Evolutionary conservation across 92 coral and sea anemone species (phyloP).

Genomic region (Zoanthus solanderi): DNA sequence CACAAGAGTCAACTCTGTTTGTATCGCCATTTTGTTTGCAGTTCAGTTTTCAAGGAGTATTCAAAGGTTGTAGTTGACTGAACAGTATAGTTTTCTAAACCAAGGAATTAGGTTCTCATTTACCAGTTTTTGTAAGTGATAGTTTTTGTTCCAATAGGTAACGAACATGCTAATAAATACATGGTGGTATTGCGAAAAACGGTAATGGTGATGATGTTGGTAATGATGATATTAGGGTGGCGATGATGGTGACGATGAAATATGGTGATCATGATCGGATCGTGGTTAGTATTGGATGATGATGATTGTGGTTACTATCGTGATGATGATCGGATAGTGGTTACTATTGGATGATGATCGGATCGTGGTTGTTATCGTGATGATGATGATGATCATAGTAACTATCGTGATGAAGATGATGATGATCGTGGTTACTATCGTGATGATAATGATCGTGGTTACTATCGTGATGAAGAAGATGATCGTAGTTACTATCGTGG

Average conservation of each 20-base stretch:
- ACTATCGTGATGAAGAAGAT: neutral
- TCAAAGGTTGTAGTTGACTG: no score
- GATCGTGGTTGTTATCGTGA: neutral
- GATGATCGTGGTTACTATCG: neutral
- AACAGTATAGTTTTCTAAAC: no score
- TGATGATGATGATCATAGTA: neutral
- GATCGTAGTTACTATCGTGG: neutral
- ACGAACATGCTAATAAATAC: neutral
- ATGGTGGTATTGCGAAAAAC: neutral
- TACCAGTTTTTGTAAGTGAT: no score
- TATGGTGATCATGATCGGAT: neutral
- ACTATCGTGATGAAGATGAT: neutral
- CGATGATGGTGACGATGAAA: neutral
- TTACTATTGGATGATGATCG: no score
- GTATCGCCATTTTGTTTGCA: no score
- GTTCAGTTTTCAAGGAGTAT: no score
- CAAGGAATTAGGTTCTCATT: no score
- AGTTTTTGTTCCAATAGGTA: neutral
- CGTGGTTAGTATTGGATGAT: no score
- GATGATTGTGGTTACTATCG: no score
- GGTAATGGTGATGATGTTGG: neutral
- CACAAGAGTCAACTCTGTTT: no score
- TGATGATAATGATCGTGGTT: neutral
- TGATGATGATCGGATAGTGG: neutral
- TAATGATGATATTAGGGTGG: neutral